Conservation (phyloP, 2,797 vertebrate genomes). For the Heteromormyrus szaboi region DNA sequence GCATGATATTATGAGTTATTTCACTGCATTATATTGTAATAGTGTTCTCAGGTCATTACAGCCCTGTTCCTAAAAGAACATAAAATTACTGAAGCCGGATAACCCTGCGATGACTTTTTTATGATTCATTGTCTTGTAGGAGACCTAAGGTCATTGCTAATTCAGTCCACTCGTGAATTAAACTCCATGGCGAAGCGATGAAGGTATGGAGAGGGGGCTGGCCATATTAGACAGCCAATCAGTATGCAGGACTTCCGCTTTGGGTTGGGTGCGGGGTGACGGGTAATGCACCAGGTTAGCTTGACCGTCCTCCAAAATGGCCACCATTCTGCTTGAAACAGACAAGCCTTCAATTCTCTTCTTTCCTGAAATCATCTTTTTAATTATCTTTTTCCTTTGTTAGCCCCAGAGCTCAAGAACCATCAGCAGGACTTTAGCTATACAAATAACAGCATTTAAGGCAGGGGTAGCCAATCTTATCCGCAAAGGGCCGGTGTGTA, state of each 20-base stretch:
- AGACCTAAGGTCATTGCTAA: conserved; percentile 6
- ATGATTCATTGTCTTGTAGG: neutral
- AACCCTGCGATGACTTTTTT: neutral
- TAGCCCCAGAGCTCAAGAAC: neutral
- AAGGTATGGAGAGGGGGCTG: neutral
- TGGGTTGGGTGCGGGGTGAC: neutral
- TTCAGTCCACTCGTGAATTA: neutral
- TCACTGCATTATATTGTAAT: neutral
- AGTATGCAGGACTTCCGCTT: neutral
- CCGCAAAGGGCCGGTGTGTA: no score
- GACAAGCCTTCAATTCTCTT: neutral
- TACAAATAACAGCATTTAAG: neutral
- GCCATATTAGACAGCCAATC: neutral
- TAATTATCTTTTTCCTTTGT: neutral
- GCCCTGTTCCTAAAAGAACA: neutral
- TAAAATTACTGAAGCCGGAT: neutral
- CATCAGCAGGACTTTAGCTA: neutral
- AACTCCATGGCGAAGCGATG: neutral
- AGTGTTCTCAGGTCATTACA: neutral
- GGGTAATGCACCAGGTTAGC: neutral
- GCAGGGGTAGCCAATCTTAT: no score
- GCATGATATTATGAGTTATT: neutral
- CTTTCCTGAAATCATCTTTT: neutral
- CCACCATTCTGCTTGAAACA: neutral
- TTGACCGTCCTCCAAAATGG: neutral